A percentile compares a stretch with the other conserved stretches of the same genome.
phyloP scores from a whole-genome alignment of 2,113 vertebrate species.

The Lonchura striata region DNA sequence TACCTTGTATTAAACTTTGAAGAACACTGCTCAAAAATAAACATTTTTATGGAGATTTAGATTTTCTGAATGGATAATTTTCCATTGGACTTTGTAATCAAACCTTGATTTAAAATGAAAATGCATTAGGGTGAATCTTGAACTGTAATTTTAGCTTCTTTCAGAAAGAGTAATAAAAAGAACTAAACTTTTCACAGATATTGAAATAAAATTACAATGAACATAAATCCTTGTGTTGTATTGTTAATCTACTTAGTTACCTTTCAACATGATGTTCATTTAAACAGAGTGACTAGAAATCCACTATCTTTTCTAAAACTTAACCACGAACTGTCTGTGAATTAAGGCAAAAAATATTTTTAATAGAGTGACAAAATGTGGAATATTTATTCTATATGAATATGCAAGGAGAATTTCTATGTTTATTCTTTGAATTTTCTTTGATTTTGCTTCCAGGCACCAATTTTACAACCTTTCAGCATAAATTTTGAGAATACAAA shows the following conservation, averaged over 20 bases:
- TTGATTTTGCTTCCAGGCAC: background rate
- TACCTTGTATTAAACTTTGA: background rate
- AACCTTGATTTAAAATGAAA: background rate
- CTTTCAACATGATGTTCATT: background rate
- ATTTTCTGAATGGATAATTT: background rate
- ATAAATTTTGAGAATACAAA: background rate
- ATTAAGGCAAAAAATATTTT: constrained; percentile 1
- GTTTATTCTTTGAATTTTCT: background rate
- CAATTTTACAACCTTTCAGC: background rate
- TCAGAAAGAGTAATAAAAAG: background rate
- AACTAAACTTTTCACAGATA: background rate
- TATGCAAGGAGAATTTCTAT: background rate
- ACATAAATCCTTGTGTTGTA: background rate
- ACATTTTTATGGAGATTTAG: background rate
- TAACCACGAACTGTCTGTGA: background rate
- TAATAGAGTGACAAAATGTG: background rate
- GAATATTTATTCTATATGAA: background rate
- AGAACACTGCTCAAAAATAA: background rate
- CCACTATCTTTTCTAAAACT: background rate
- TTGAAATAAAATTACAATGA: background rate
- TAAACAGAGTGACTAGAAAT: background rate
- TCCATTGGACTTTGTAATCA: background rate
- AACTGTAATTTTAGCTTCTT: background rate
- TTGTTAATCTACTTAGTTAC: background rate
- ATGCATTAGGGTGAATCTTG: background rate